A percentile compares a stretch with the other conserved stretches of the same genome.
Evolutionary conservation across 2,797 vertebrate species (phyloP).

Genomic region (Numenius phaeopus): DNA sequence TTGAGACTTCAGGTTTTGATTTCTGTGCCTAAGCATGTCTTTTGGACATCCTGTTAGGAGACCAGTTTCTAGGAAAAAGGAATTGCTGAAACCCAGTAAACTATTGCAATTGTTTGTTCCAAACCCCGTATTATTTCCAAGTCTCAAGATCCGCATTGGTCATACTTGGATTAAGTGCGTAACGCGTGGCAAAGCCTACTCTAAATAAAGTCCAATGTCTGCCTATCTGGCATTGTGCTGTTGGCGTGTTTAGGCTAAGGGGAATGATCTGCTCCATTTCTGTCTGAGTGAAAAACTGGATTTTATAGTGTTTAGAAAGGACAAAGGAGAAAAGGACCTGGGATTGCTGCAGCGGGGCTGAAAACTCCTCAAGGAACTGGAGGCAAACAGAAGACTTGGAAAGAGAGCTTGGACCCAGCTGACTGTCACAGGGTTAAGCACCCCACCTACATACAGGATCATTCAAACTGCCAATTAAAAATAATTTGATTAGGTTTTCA

Average conservation of each 20-base stretch:
- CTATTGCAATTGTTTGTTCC: background rate
- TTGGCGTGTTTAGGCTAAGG: background rate
- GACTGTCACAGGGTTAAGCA: background rate
- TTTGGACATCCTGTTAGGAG: conserved; percentile 17
- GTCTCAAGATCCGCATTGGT: background rate
- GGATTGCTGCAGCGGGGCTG: background rate
- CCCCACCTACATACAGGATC: background rate
- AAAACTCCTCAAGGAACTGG: background rate
- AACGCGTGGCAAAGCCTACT: background rate
- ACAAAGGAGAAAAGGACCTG: background rate
- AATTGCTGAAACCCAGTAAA: background rate
- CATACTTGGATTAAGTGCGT: background rate
- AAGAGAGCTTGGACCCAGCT: background rate
- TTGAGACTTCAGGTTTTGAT: background rate
- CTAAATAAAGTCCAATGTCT: background rate
- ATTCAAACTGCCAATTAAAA: conserved; percentile 31
- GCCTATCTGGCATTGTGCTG: background rate
- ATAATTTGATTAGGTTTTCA: conserved; percentile 24
- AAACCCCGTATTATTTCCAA: background rate
- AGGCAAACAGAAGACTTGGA: background rate
- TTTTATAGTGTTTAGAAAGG: background rate
- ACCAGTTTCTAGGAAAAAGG: conserved; percentile 24
- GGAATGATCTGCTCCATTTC: background rate
- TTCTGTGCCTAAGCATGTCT: background rate
- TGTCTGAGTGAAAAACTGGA: background rate